Base-by-base conservation (phyloP, 2,797 vertebrate species). In the Sebastes wilsoni region DNA sequence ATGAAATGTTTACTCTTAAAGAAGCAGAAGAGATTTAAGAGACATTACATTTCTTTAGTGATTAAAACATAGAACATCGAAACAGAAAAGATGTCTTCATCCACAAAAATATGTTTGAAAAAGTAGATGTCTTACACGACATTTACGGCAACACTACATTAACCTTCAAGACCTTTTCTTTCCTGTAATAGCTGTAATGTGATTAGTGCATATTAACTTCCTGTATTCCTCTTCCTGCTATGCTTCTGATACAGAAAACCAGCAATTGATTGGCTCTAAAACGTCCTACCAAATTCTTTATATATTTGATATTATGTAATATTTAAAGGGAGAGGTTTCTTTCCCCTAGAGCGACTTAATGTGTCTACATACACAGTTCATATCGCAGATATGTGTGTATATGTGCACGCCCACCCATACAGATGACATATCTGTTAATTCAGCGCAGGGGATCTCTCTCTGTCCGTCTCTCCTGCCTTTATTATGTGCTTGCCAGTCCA, bases 221-320 rank as follows among this genome's bases (percentile, higher is more conserved):
- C 77, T 86, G 60, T 80, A 61, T 67, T 76, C 23, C 61, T 74
- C 30, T 49, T 83, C 56, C 75, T 83, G 73, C 52, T 66, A 8
- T 56, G 20, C 36, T 74, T 72, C 59, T 36, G 83, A 82, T 49
- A 70, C 77, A 80, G 56, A 81, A 82, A 86, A 75, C 18, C 76
- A 80, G 34, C 72, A 27, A 86, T 70, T 89, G 80, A 92, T 90
- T 91, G 82, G 86, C 80, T 89, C 62, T 85, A 76, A 84, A 80
- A 77, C 79, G 2, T 81, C 74, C 23, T 25, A 72, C 68, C 55
- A n/a, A 70, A n/a, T 64, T 79, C 72, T 82, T 52, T 55, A 83
- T 75, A 71, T 79, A 85, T 87, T 87, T 90, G 28, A 71, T 82
- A 83, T 93, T 92, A 95, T 90, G 86, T 93, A 85, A 94, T 90